phyloP scores from a whole-genome alignment of 2,113 vertebrate genomes.

The Columba janthina region DNA sequence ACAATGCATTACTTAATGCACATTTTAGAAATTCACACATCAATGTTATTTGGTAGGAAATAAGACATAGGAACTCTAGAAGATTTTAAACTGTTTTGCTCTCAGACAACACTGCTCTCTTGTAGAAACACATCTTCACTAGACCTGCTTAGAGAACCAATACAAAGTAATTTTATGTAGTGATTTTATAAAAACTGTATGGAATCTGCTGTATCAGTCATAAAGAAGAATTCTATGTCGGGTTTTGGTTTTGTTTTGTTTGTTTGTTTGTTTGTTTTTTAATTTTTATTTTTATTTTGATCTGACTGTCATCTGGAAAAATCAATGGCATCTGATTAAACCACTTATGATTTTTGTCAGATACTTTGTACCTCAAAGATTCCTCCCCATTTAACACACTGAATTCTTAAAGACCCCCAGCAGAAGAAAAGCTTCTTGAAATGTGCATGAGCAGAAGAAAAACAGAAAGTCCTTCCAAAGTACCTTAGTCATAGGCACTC shows the following conservation, averaged over 20 bases:
- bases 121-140: not conserved
- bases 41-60: not conserved
- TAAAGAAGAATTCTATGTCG: not conserved
- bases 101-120: not conserved
- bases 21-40: not conserved
- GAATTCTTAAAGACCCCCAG: not conserved
- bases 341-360: not conserved
- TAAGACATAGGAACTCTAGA: not conserved
- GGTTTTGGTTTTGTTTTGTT: not conserved
- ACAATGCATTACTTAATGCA: not conserved
- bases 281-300: not conserved
- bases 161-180: not conserved
- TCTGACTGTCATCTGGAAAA: not conserved
- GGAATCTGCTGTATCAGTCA: not conserved
- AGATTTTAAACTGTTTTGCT: not conserved
- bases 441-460: not conserved
- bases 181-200: not conserved
- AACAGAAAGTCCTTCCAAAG: not conserved
- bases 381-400: not conserved
- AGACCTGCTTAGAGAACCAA: not conserved
- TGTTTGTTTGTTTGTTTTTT: not conserved
- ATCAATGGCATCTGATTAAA: not conserved
- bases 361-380: not conserved
- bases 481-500: not conserved
- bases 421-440: not conserved